Base-by-base conservation (phyloP, 2,797 vertebrate genomes). In the Artibeus lituratus region DNA sequence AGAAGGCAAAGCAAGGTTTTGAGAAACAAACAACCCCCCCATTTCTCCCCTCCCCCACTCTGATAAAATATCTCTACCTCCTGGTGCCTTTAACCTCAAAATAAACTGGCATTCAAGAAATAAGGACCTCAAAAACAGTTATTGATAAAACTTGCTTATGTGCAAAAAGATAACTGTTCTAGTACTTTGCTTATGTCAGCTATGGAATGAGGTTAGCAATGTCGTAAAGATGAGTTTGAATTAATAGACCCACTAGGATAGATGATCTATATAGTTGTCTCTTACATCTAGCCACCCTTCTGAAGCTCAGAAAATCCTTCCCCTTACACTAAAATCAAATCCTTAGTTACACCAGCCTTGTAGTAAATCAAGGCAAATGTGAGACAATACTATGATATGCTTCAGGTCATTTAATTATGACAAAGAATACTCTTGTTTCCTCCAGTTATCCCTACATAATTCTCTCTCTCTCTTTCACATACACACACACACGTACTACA, bases 141-240 rank as follows among this genome's bases (percentile, higher is more conserved):
- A 73, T 22, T 93, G 76, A 84, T 89, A 92, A 83, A 77, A 76
- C 67, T 35, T 82, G 89, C 85, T 84, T 77, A 42, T 62, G n/a
- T 32, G 49, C 73, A 93, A 80, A 76, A 73, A 55, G 76, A 87
- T 15, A 80, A 70, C 22, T 47, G 39, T 44, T 74, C 24, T 26
- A 62, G 59, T 42, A 44, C 44, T n/a, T 83, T 51, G 39, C 37
- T 73, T 76, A 49, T 12, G 73, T 84, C 57, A 42, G 53, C 65
- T 69, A 37, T 37, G 67, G 59, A 35, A 39, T 7, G 16, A 67
- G 53, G 59, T 77, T 37, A 62, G 73, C 51, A 49, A 12, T 0
- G 18, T 85, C 44, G 76, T 39, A 82, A 78, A 77, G 70, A 57
- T 51, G 47, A 76, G 10, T 59, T 39, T 82, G 73, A 89, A 73